Evolutionary conservation across 2,888 invertebrate genomes (phyloP).

Genomic region (Agrotis exclamationis): DNA sequence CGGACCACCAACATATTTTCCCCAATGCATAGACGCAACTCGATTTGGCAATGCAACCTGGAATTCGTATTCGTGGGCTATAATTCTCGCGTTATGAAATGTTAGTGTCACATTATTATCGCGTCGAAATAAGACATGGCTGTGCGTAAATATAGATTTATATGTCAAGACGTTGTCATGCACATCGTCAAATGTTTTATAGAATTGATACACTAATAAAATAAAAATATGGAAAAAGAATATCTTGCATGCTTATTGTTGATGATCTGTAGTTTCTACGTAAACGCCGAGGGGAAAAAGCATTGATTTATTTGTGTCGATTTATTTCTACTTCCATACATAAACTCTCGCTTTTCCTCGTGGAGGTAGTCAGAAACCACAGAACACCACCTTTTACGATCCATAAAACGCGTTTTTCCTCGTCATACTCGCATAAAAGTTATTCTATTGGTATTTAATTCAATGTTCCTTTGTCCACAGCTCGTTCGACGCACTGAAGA

Average conservation of each 20-base stretch:
- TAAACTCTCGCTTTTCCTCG: not conserved
- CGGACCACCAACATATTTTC: too few relatives aligned
- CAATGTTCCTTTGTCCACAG: slow-evolving; percentile 84
- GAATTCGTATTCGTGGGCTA: not conserved
- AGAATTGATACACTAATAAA: too few relatives aligned
- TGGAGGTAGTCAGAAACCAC: not conserved
- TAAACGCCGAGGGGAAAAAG: too few relatives aligned
- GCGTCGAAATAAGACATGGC: not conserved
- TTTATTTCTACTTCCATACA: not conserved
- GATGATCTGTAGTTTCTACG: too few relatives aligned
- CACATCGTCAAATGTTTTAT: too few relatives aligned
- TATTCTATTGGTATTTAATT: not conserved
- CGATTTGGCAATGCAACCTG: not conserved
- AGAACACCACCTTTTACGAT: not conserved
- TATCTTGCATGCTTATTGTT: too few relatives aligned
- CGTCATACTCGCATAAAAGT: too few relatives aligned
- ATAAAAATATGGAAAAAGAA: too few relatives aligned
- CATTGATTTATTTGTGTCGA: too few relatives aligned
- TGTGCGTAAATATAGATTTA: not conserved
- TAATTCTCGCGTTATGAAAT: not conserved
- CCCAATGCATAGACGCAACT: too few relatives aligned
- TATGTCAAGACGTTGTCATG: too few relatives aligned
- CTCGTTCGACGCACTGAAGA: slow-evolving; percentile 99
- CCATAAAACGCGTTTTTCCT: not conserved
- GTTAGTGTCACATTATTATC: slow-evolving; percentile 1